Percentiles rank a stretch among this genome's conserved stretches.
These are phyloP conservation scores for Watersipora subatra DNA, from an alignment of 1,140 invertebrate genomes.

Conservation along the genomic window DNA sequence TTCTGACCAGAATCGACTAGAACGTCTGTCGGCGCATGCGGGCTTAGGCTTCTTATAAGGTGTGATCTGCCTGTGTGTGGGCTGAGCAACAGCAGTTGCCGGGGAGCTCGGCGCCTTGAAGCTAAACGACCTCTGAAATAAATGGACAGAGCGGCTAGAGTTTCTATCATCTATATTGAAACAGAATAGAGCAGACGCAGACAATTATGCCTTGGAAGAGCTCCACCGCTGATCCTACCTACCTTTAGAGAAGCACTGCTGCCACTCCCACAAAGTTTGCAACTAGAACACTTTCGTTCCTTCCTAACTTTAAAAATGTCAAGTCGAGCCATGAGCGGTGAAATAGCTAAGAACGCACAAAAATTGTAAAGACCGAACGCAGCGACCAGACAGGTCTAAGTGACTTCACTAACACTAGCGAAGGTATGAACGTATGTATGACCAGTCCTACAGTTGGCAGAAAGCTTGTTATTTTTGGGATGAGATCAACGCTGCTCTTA, in stretches of 20 bases:
- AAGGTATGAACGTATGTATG: no score
- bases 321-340: no score
- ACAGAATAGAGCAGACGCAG: not conserved
- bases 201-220: not conserved
- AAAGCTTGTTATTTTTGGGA: no score
- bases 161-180: not conserved
- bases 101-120: conserved; percentile 21
- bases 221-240: not conserved
- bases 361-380: no score
- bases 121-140: conserved; percentile 13
- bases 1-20: conserved; percentile 24
- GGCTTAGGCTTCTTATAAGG: conserved; percentile 24
- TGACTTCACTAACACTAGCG: no score
- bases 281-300: no score
- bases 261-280: not conserved
- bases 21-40: conserved; percentile 19
- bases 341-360: no score
- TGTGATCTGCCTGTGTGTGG: conserved; percentile 7
- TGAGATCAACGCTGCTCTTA: no score
- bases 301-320: no score
- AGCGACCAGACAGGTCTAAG: no score
- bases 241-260: not conserved
- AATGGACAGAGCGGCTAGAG: not conserved
- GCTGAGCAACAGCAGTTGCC: conserved; percentile 6
- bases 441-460: no score